Evolutionary conservation across 2,113 vertebrate species (phyloP), one percentile per base, ranked within the genome.

Genomic region (Gallinago paraguaiae): DNA sequence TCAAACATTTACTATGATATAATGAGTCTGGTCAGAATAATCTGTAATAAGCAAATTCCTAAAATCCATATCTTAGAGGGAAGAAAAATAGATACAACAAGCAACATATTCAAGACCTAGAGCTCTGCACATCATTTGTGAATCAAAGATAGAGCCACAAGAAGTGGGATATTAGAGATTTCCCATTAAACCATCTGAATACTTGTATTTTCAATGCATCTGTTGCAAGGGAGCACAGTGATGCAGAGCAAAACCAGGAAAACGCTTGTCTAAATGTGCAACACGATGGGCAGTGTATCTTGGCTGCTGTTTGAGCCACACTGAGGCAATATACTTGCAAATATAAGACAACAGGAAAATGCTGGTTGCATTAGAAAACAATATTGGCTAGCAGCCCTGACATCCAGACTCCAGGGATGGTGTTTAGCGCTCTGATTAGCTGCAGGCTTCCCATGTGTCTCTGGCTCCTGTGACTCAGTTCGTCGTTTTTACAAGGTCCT

Each of bases 271-370:
- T 53, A 37, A 23, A 18, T 17, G 35, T 13, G 57, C 28, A n/a
- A 19, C 8, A 5, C 14, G 17, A 3, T 3, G 27, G 6, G 39
- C 23, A 19, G 10, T 45, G 2, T 4, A 7, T 27, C 17, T 24
- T 27, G 37, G 43, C 11, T 1, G 1, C 27, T 68, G 33, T 77
- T 72, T 51, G 17, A 13, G 14, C 17, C 50, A 6, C 13, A 4
- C 22, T 15, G 41, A 54, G 63, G 53, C 39, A 33, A 17, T 17
- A 15, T 13, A 57, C 25, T 41, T 51, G 51, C 13, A 33, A 69
- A 33, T 24, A 69, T 10, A 13, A 37, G 30, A 41, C n/a, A 82
- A 27, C 17, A 43, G 69, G 39, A 33, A 69, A 79, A 50, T 13
- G 11, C 6, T 63, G 17, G 12, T 39, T 82, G n/a, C 35, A 7